These are phyloP conservation scores for Apis laboriosa DNA, from an alignment of 1,140 invertebrate species.

Conservation along the genomic window DNA sequence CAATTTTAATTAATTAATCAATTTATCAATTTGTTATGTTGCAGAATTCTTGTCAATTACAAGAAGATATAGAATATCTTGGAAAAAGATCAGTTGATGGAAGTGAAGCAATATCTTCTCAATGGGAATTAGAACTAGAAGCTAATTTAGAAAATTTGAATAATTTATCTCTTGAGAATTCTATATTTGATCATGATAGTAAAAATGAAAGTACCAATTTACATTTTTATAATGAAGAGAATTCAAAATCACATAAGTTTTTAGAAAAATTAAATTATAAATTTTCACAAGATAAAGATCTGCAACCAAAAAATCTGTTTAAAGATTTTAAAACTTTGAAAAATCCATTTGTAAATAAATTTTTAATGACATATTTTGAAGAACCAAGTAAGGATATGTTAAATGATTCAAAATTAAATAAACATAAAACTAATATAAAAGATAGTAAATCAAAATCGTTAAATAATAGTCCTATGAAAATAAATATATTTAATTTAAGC, in stretches of 20 bases:
- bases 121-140: slow-evolving; percentile 78
- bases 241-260: slow-evolving; percentile 18
- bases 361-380: slow-evolving; percentile 44
- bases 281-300: slow-evolving; percentile 18
- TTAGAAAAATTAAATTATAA: slow-evolving; percentile 1
- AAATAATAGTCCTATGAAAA: slow-evolving; percentile 70
- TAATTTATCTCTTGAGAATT: slow-evolving; percentile 61
- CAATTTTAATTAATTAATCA: neutral
- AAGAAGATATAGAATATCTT: slow-evolving; percentile 71
- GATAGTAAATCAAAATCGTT: slow-evolving; percentile 72
- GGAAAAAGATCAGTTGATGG: slow-evolving; percentile 75
- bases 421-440: slow-evolving; percentile 66
- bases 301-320: slow-evolving; percentile 28
- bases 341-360: slow-evolving; percentile 5
- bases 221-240: slow-evolving; percentile 13
- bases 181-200: slow-evolving; percentile 27
- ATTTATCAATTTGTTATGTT: slow-evolving; percentile 36
- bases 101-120: slow-evolving; percentile 75
- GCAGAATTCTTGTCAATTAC: slow-evolving; percentile 67
- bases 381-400: slow-evolving; percentile 68
- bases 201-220: slow-evolving; percentile 30
- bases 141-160: slow-evolving; percentile 75
- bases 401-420: slow-evolving; percentile 65
- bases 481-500: slow-evolving; percentile 60
- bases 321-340: slow-evolving; percentile 17